These are phyloP conservation scores for Scelioninae gen. 1 DNA, from an alignment of 2,888 invertebrate genomes.

Conservation along the genomic window DNA sequence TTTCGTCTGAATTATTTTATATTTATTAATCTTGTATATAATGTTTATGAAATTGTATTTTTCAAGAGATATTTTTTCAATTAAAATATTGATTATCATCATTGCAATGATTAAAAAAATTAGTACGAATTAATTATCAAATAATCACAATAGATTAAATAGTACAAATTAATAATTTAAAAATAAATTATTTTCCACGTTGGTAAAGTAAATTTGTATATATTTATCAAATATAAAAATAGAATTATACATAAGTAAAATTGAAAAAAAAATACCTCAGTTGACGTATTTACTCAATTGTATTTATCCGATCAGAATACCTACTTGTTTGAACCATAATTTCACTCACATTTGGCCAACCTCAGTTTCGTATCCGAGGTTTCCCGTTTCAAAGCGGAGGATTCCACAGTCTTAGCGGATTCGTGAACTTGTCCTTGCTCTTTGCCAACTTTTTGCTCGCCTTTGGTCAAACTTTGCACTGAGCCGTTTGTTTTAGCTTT, in stretches of 20 bases:
- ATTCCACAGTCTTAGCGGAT: conserved; percentile 39
- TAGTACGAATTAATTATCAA: too few relatives aligned
- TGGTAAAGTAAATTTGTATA: too few relatives aligned
- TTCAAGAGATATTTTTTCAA: too few relatives aligned
- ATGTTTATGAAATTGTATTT: too few relatives aligned
- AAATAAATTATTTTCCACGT: too few relatives aligned
- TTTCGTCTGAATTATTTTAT: background rate
- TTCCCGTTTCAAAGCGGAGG: conserved; percentile 52
- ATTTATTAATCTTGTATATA: too few relatives aligned
- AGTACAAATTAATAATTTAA: too few relatives aligned
- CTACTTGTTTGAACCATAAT: conserved; percentile 49
- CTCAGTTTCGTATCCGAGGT: conserved; percentile 21
- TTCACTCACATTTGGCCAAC: conserved; percentile 61
- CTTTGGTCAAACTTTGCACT: conserved; percentile 44
- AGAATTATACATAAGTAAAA: too few relatives aligned
- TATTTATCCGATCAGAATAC: conserved; percentile 43
- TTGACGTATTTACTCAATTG: conserved; percentile 18
- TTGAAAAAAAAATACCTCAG: background rate
- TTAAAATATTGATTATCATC: too few relatives aligned
- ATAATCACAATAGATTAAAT: too few relatives aligned
- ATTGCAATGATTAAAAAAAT: too few relatives aligned
- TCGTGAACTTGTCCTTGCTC: conserved; percentile 68
- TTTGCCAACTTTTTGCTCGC: conserved; percentile 59
- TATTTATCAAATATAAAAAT: too few relatives aligned
- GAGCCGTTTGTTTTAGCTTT: conserved; percentile 59